Evolutionary conservation across 1,140 invertebrate species (phyloP).

Genomic region (Drosophila micromelanica): DNA sequence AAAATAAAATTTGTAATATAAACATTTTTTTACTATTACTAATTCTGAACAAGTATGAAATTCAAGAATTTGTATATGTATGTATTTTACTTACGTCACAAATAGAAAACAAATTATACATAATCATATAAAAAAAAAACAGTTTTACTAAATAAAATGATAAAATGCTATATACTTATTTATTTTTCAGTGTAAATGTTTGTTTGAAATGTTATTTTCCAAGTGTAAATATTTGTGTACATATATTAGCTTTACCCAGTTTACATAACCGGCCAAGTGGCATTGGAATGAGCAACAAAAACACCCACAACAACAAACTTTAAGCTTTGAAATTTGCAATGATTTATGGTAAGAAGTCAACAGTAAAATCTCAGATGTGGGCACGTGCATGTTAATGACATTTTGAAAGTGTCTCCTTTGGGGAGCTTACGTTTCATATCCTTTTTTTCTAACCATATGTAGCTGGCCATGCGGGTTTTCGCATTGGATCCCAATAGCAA

Average conservation of each 20-base stretch:
- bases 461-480: conserved; percentile 3
- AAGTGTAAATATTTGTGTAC: conserved; percentile 26
- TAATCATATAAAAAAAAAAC: too few relatives aligned
- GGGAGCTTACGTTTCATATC: neutral
- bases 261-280: conserved; percentile 66
- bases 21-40: too few relatives aligned
- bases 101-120: too few relatives aligned
- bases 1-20: too few relatives aligned
- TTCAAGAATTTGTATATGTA: too few relatives aligned
- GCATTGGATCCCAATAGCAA: neutral
- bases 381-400: conserved; percentile 76
- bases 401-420: conserved; percentile 74
- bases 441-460: conserved; percentile 6
- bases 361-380: conserved; percentile 69
- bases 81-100: too few relatives aligned
- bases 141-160: too few relatives aligned
- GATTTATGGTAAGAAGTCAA: conserved; percentile 47
- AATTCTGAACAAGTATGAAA: too few relatives aligned
- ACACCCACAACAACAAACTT: conserved; percentile 8
- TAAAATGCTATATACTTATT: too few relatives aligned
- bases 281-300: conserved; percentile 26
- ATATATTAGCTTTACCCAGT: conserved; percentile 69
- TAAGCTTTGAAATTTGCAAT: conserved; percentile 42
- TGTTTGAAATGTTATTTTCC: too few relatives aligned
- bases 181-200: too few relatives aligned